Evolutionary conservation across 2,888 invertebrate genomes (phyloP).

Genomic region (Drosophila yooni): DNA sequence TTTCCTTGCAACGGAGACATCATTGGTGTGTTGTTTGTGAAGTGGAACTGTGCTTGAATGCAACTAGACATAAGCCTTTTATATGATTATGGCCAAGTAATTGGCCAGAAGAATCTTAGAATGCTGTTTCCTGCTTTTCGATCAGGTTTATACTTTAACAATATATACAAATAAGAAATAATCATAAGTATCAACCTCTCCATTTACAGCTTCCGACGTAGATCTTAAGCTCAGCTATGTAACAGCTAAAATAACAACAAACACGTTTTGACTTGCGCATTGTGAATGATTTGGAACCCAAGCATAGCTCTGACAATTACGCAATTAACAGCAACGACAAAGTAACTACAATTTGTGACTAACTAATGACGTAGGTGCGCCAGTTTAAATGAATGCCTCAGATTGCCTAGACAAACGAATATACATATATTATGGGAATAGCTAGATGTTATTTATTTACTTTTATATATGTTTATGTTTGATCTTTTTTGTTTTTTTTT

Average conservation of each 20-base stretch:
- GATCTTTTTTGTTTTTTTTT: conserved; percentile 26
- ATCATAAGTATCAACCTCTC: neutral
- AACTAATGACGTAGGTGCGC: conserved; percentile 46
- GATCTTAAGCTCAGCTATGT: conserved; percentile 3
- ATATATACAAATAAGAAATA: neutral
- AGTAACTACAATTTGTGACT: neutral
- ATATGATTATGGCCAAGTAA: conserved; percentile 3
- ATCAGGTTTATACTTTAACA: conserved; percentile 16
- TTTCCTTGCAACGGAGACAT: conserved; percentile 24
- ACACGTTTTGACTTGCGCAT: neutral
- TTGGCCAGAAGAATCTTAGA: conserved; percentile 1
- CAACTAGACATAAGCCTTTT: conserved; percentile 9
- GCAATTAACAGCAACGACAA: conserved; percentile 16
- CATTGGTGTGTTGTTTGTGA: neutral
- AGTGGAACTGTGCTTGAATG: conserved; percentile 16
- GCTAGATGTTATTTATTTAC: conserved; percentile 5
- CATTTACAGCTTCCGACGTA: conserved; percentile 4
- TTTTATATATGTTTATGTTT: conserved; percentile 18
- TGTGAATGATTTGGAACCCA: conserved; percentile 26
- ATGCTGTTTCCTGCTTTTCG: conserved; percentile 12
- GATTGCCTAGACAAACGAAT: neutral
- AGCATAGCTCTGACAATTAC: conserved; percentile 27
- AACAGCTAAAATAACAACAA: neutral
- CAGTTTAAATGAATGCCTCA: conserved; percentile 11
- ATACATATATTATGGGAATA: conserved; percentile 12